Base-by-base conservation (phyloP, 2,888 invertebrate genomes). In the Gastrophysa polygoni region DNA sequence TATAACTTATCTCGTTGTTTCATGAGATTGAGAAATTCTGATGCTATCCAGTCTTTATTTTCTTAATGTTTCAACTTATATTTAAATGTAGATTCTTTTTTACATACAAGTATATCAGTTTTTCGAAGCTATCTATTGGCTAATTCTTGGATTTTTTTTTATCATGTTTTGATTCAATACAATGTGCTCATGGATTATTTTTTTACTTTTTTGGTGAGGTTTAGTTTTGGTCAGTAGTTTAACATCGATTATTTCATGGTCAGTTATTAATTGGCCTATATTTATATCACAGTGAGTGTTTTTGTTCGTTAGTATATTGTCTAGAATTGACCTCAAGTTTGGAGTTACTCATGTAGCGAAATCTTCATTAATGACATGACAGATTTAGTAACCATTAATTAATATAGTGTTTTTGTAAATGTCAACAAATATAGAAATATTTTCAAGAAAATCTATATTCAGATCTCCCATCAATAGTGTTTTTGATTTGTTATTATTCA, bases 161-260 rank as follows among this genome's bases (percentile, higher is more conserved):
- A 49, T 28, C 10, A 49, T 21, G 6, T 49, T 49, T 28, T 49
- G 49, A 49, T 49, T 49, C 21, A 48, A 48, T 48, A 48, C 48
- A 11, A 1, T 48, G 21, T 21, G 48, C n/a, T 48, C 48, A 21
- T 48, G 48, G 21, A 49, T 7, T 28, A 24, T 49, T 49, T 14
- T 49, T 24, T 24, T 24, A 24, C 24, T 24, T 24, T 24, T 24
- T 48, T 24, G 16, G 16, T 48, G 48, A 21, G 21, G 18, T 48
- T 24, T 21, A 11, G 10, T 48, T 48, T 48, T 48, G 48, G 1
- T 48, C 6, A 48, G n/a, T 5, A 48, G 1, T 48, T 48, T n/a
- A 48, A 48, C 14, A 48, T 48, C 21, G 21, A 48, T 48, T 21
- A 48, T 48, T 48, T 21, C n/a, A 48, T 48, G 48, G 48, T 21